Evolutionary conservation across 2,113 vertebrate species (phyloP), one percentile per base, ranked within the genome.

Genomic region (Spea bombifrons): DNA sequence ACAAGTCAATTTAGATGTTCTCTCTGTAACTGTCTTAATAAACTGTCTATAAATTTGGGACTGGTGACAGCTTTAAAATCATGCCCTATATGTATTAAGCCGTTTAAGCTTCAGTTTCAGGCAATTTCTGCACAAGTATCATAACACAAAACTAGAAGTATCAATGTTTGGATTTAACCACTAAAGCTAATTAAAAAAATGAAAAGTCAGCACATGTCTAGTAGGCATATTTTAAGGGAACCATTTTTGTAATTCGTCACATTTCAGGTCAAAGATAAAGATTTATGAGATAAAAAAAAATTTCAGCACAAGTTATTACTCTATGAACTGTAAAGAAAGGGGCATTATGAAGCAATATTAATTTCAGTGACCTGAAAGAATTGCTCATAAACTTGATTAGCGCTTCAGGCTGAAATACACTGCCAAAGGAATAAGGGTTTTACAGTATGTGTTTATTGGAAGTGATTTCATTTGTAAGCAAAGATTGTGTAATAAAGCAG

Each of bases 331-430:
- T 30, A 59, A 59, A 64, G 61, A 59, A 59, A 64, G 61, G 16
- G 30, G 44, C 66, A 63, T 55, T 61, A 63, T 53, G 44, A 77
- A 69, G 75, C 7, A 61, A 76, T 76, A 69, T 57, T 76, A 66
- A 61, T 76, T 76, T 61, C 75, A 16, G 7, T 70, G 75, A 77
- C 75, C 75, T 77, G 65, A 77, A 71, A 67, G 49, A 57, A 66
- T 53, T 68, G 66, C 46, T 70, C 67, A n/a, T 77, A 69, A 63
- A 61, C 70, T 77, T 77, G 66, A 70, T 77, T 61, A 70, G 66
- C 66, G 47, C 64, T 75, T 50, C 49, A 7, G 69, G n/a, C 45
- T 77, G 45, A 50, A 52, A 77, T 70, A 45, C 70, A 67, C 52
- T 63, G 67, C 67, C 66, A 70, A 66, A 76, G 30, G 52, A 75